Base-by-base conservation (phyloP, 2,888 invertebrate genomes). In the Capitulum mitella region DNA sequence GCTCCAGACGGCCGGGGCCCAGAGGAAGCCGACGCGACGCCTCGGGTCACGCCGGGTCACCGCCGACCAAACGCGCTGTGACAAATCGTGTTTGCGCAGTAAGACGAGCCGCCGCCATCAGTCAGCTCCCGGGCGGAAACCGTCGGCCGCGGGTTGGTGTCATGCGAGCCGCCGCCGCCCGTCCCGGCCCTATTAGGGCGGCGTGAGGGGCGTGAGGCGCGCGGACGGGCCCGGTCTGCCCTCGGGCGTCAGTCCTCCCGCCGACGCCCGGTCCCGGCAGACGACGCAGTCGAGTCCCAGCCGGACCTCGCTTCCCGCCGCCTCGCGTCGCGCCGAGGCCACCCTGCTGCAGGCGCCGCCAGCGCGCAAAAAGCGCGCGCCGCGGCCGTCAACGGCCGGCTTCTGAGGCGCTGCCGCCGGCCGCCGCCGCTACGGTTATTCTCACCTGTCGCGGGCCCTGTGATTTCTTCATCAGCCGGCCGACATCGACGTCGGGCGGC, bases 351-450 rank as follows among this genome's bases (percentile, higher is more conserved):
- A 70, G 5, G 37, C 70, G 22, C 32, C 34, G 6, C 58, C 14
- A 29, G 58, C 58, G 58, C 70, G 37, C 70, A 70, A 70, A 70
- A 70, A 70, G 29, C 37, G 70, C 37, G n/a, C 32, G 61, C 22
- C 54, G 54, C 54, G 54, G n/a, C 22, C 70, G 70, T 70, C 37
- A 70, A 19, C 70, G 22, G 37, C 70, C 37, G 29, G 22, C 37
- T 70, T 37, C 61, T n/a, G 61, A 70, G 70, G 19, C 34, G 37
- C n/a, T n/a, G n/a, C n/a, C n/a, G n/a, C n/a, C n/a, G n/a, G n/a
- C n/a, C n/a, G 37, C 70, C 70, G 70, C 70, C 70, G 70, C 34
- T 37, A 70, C 70, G 70, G 34, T 70, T 70, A 70, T 70, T 70
- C 70, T 70, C 70, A 70, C 70, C 70, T 70, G 70, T 70, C 70